A percentile compares a stretch with the other conserved stretches of the same genome.
Conservation (phyloP, 2,888 invertebrate genomes). For the Mimachlamys varia region DNA sequence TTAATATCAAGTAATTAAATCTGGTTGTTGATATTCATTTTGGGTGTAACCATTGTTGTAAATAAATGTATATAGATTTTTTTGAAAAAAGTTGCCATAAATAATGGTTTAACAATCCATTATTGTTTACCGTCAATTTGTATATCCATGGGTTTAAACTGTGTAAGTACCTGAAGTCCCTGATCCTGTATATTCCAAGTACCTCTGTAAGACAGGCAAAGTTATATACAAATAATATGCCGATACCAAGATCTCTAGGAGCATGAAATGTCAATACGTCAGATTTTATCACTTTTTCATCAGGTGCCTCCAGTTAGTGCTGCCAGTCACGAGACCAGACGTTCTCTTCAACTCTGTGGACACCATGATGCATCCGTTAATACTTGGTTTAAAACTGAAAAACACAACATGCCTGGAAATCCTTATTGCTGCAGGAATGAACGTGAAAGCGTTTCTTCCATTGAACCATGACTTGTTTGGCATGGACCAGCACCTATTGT, state of each 20-base stretch:
- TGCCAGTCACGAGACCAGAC: slow-evolving; percentile 65
- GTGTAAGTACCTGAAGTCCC: no score
- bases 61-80: no score
- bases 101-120: no score
- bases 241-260: neutral
- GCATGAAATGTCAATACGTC: neutral
- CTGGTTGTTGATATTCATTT: no score
- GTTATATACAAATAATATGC: no score
- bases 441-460: slow-evolving; percentile 51
- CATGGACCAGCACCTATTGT: slow-evolving; percentile 50
- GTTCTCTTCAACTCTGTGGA: slow-evolving; percentile 53
- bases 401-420: slow-evolving; percentile 60
- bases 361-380: slow-evolving; percentile 61
- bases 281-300: slow-evolving; percentile 42
- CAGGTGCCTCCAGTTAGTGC: slow-evolving; percentile 68
- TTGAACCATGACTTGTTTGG: slow-evolving; percentile 52
- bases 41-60: no score
- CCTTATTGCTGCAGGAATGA: slow-evolving; percentile 59
- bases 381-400: slow-evolving; percentile 56
- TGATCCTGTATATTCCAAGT: no score
- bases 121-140: no score
- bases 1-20: no score
- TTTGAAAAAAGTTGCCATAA: no score
- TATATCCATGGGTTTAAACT: no score
- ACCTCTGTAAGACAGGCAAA: no score